Evolutionary conservation across 2,113 vertebrate species (phyloP).

Genomic region (Emberiza fucata): DNA sequence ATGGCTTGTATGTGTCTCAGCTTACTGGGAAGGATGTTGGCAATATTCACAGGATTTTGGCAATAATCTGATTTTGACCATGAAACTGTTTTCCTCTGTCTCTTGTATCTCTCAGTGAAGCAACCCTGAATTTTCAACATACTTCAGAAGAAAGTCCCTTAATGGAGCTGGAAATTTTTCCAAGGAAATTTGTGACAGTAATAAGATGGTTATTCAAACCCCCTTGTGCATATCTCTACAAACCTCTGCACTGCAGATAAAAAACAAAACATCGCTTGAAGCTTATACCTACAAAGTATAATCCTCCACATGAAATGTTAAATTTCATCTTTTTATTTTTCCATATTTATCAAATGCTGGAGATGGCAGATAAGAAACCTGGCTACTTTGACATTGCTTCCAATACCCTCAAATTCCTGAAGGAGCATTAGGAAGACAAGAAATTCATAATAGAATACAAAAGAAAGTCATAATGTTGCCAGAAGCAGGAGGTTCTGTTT

Average conservation of each 20-base stretch:
- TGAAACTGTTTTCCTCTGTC: not conserved
- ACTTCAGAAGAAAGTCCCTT: not conserved
- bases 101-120: not conserved
- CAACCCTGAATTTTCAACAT: not conserved
- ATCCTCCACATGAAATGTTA: not conserved
- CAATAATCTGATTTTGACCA: not conserved
- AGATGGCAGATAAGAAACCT: not conserved
- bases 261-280: not conserved
- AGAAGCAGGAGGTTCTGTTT: not conserved
- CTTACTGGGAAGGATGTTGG: not conserved
- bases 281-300: not conserved
- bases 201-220: not conserved
- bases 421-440: not conserved
- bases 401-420: not conserved
- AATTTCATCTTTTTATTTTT: not conserved
- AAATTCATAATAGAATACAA: not conserved
- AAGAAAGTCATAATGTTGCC: not conserved
- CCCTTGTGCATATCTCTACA: not conserved
- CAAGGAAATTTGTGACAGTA: not conserved
- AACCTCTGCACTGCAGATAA: not conserved
- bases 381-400: not conserved
- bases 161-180: not conserved
- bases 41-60: not conserved
- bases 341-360: not conserved
- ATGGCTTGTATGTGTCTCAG: fast-evolving